Percentiles rank a stretch among this genome's conserved stretches.
phyloP scores from a whole-genome alignment of 1,140 invertebrate species.

The Drosophila ironensis region DNA sequence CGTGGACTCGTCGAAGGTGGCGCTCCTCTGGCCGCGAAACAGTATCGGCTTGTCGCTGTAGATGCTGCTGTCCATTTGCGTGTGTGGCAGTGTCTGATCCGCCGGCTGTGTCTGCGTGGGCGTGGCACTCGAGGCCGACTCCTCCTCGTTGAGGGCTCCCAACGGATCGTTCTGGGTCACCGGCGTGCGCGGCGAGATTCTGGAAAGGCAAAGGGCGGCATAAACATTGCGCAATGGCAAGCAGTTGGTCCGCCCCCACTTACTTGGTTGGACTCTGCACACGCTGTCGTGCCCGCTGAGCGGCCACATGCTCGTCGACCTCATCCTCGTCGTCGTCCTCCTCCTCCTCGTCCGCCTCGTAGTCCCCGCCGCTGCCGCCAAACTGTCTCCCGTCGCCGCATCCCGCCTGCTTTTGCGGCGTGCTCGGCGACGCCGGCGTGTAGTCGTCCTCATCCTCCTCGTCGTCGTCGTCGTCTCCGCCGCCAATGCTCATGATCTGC shows the following conservation, averaged over 20 bases:
- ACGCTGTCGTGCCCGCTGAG: conserved; percentile 42
- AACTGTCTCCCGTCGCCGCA: conserved; percentile 11
- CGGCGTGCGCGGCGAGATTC: conserved; percentile 88
- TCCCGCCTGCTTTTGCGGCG: conserved; percentile 43
- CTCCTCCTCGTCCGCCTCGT: conserved; percentile 73
- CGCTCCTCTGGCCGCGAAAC: conserved; percentile 83
- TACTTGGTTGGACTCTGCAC: conserved; percentile 82
- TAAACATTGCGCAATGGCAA: too few relatives aligned
- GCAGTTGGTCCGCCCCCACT: too few relatives aligned
- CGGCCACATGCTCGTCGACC: conserved; percentile 38
- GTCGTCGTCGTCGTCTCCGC: conserved; percentile 56
- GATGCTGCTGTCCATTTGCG: conserved; percentile 58
- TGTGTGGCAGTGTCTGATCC: neutral
- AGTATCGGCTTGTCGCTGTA: conserved; percentile 84
- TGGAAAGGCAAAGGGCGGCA: conserved; percentile 61
- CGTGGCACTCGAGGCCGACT: conserved; percentile 32
- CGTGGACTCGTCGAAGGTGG: conserved; percentile 85
- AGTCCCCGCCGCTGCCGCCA: conserved; percentile 30
- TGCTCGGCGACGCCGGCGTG: conserved; percentile 6
- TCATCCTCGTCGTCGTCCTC: conserved; percentile 71
- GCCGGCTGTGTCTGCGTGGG: conserved; percentile 31
- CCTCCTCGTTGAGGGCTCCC: conserved; percentile 87
- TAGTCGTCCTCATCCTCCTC: conserved; percentile 28
- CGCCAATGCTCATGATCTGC: conserved; percentile 77
- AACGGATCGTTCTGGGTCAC: conserved; percentile 95